A percentile compares a stretch with the other conserved stretches of the same genome.
These are phyloP conservation scores for Ganaspis brasiliensis DNA, from an alignment of 2,888 invertebrate species.

Conservation along the genomic window DNA sequence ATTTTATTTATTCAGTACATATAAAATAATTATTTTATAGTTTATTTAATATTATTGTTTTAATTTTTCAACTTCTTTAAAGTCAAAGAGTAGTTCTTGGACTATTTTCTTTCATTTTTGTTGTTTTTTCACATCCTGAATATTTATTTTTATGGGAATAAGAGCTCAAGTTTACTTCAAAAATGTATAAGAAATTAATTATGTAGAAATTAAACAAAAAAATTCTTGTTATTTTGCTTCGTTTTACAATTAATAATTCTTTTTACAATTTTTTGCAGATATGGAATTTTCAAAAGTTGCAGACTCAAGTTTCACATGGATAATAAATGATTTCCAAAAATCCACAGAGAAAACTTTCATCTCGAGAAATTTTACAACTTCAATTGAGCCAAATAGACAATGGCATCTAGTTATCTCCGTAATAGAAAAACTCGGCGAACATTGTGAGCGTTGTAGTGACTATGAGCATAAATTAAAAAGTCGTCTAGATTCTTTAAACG, in stretches of 20 bases:
- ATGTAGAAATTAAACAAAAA: too few species aligned
- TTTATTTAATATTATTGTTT: too few species aligned
- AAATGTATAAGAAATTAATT: too few species aligned
- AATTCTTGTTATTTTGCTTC: too few species aligned
- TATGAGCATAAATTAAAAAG: background rate
- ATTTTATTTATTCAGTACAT: too few species aligned
- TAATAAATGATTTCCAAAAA: background rate
- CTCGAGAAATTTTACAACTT: background rate
- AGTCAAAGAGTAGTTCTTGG: too few species aligned
- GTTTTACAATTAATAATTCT: background rate
- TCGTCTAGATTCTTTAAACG: background rate
- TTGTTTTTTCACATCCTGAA: too few species aligned
- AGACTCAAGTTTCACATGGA: constrained; percentile 27
- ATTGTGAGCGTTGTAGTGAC: constrained; percentile 4
- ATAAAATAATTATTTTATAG: too few species aligned
- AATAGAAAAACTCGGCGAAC: background rate
- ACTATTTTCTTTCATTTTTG: too few species aligned
- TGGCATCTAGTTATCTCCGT: background rate
- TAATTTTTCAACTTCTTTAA: too few species aligned
- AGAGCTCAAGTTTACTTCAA: too few species aligned
- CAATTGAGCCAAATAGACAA: background rate
- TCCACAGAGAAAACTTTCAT: background rate
- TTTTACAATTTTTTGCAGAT: background rate
- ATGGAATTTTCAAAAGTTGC: constrained; percentile 4
- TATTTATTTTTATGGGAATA: too few species aligned